Base-by-base conservation (phyloP, 2,113 vertebrate genomes). In the Psilopsiagon aurifrons region DNA sequence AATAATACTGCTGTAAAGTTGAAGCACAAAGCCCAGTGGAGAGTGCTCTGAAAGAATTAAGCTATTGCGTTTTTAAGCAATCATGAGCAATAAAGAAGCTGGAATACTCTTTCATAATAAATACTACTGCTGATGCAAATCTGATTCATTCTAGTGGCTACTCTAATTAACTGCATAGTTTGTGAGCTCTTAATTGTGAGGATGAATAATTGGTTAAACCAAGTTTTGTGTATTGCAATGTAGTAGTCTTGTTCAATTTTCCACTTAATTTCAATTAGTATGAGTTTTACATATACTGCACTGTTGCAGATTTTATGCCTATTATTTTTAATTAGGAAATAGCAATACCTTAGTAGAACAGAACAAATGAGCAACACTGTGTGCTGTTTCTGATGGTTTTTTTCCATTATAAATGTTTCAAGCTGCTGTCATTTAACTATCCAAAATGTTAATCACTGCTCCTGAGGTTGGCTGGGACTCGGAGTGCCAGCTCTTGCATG, bases 281-380 rank as follows among this genome's bases (percentile, higher is more conserved):
- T 66, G 73, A 46, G 59, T 54, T 92, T 84, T 92, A 69, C 60
- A 43, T 71, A 81, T 81, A 76, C 39, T 88, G 20, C 27, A 73
- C 74, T 69, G n/a, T 90, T 95, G 79, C 62, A 95, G 86, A 76
- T 97, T 95, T 82, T 77, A 90, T 89, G 70, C 88, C 39, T 95
- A 84, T 94, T 97, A 94, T 92, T 96, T 97, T 96, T 97, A 96
- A 97, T 97, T 94, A 96, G 79, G 80, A 92, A 79, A 97, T 95
- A 93, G 75, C 27, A 79, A 85, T 88, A 91, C 83, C 74, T 94
- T 90, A 17, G 24, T 70, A 81, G 44, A 97, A 90, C 31, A 92
- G 46, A 94, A 54, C 2, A 90, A 86, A 94, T 49, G 13, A 73
- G 12, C 35, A 91, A 25, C 6, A 22, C 11, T 68, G 7, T 33